Evolutionary conservation across 2,113 vertebrate genomes (phyloP), one percentile per base, ranked within the genome.

Genomic region (Phaethornis superciliosus): DNA sequence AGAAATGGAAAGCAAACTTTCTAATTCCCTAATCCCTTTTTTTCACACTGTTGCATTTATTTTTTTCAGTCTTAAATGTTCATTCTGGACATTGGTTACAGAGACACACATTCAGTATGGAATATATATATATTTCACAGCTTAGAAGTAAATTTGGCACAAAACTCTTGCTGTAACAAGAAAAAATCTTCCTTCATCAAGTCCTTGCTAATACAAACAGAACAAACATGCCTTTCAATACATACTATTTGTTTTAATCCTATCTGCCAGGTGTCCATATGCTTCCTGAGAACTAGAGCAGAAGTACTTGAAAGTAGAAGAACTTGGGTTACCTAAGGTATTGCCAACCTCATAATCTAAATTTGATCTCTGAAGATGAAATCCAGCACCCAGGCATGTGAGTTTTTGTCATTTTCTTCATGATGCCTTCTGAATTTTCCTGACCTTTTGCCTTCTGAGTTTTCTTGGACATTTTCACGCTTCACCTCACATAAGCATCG

Each of bases 1-100:
- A 80, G 85, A 97, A 97, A 91, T 28, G 47, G 91, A 94, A 78
- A 84, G 17, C 14, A 67, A 88, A 44, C 26, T 42, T 11, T 68
- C 32, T 76, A 65, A n/a, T 75, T 69, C 46, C 10, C 55, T 7
- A 8, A 2, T 33, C 26, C 42, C 37, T 51, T 79, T 77, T 77
- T 35, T 78, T 70, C 40, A 56, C 27, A 18, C 11, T 49, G 32
- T 7, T 74, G 30, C 0, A 0, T 76, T 56, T 52, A 16, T 56
- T 20, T 3, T 60, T 67, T 82, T 47, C 44, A n/a, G 40, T 51
- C 47, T 77, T 54, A 35, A 74, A 47, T 47, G 14, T 12, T 86
- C 12, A 14, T 80, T 83, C 56, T 75, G 32, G 14, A 63, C 49
- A 68, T 88, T 37, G 21, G 20, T 62, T 80, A 49, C 17, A 81